Evolutionary conservation across 2,888 invertebrate genomes (phyloP), one percentile per base, ranked within the genome.

Genomic region (Hermaeophaga mercurialis): DNA sequence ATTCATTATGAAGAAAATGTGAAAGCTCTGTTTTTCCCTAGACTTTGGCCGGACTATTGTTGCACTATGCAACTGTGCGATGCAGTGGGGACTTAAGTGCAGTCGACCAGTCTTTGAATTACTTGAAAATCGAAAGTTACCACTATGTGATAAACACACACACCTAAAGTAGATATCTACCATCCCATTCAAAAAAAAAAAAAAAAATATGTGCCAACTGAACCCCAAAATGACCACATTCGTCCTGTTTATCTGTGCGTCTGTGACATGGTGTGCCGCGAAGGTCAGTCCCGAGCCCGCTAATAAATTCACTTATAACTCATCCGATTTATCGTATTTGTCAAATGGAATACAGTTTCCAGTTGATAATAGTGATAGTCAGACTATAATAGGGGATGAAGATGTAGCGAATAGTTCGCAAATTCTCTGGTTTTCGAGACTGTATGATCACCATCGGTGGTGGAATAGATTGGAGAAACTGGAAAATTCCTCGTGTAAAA

Each of bases 381-480:
- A 66, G 48, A 56, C 66, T 11, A 55, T 66, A 33, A 58, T 70
- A 24, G 66, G 68, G 28, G 66, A 67, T 43, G 54, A 60, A 12
- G 54, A 47, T 33, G 53, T 59, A 11, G 60, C 61, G 36, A 65
- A 64, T 58, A 66, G 61, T n/a, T 80, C 82, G 1, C 78, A 83
- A 49, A 82, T 87, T 77, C 81, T 84, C 60, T 88, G 88, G 88
- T 77, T 88, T 73, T 79, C 80, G 59, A 80, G 82, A 48, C 73
- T 89, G 39, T 83, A 86, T 70, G 86, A 88, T 70, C 88, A 89
- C 46, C 82, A 84, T 63, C 80, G 78, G 58, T 86, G 85, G 86
- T 63, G 70, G 47, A 54, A 61, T 18, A 66, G 66, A 36, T 56
- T 73, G 39, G 45, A 47, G 1, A 46, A 59, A n/a, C 28, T 76